phyloP scores from a whole-genome alignment of 2,888 invertebrate species.

The Rhagium mordax region DNA sequence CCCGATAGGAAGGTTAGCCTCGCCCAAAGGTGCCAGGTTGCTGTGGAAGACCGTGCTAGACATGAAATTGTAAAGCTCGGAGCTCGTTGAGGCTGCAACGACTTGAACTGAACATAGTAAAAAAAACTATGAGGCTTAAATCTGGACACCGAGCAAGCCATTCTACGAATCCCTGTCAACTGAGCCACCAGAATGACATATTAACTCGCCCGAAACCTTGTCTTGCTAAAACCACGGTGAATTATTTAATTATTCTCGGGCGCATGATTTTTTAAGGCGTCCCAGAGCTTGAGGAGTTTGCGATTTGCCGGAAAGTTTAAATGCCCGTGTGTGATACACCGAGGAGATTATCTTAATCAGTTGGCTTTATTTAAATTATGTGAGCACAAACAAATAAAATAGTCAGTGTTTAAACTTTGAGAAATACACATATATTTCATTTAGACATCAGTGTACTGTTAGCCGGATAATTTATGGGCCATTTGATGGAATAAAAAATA shows the following conservation, averaged over 20 bases:
- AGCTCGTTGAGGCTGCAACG: too few species aligned
- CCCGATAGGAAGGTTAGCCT: too few species aligned
- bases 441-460: constrained; percentile 28
- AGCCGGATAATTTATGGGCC: constrained; percentile 40
- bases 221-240: too few species aligned
- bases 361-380: constrained; percentile 38
- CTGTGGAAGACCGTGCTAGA: too few species aligned
- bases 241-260: not conserved
- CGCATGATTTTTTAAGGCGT: not conserved
- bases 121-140: too few species aligned
- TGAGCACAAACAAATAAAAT: constrained; percentile 32
- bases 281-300: constrained; percentile 5
- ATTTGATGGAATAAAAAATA: constrained; percentile 46
- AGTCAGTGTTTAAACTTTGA: constrained; percentile 27
- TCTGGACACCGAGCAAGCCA: too few species aligned
- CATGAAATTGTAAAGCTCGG: too few species aligned
- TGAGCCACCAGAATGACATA: too few species aligned
- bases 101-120: too few species aligned
- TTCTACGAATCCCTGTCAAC: too few species aligned
- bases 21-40: too few species aligned
- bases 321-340: constrained; percentile 25
- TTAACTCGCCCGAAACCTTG: too few species aligned
- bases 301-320: constrained; percentile 4
- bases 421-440: constrained; percentile 31
- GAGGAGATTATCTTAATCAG: constrained; percentile 33